Percentiles rank a stretch among this genome's conserved stretches.
phyloP scores from a whole-genome alignment of 2,113 vertebrate genomes.

The Coptodon bakossiorum region DNA sequence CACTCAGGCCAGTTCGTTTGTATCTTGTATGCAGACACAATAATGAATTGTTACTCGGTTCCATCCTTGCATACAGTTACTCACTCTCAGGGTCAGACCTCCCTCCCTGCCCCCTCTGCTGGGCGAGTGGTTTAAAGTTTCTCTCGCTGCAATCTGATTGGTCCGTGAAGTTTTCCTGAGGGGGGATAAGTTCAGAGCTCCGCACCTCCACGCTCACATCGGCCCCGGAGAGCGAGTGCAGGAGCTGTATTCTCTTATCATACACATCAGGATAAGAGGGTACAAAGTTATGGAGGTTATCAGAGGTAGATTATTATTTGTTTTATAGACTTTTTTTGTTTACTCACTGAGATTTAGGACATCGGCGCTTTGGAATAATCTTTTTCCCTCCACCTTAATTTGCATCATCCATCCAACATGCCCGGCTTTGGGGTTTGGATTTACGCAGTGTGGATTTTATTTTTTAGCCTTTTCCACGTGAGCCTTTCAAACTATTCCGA shows the following conservation, averaged over 20 bases:
- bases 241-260: neutral
- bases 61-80: constrained; percentile 14
- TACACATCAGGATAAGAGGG: neutral
- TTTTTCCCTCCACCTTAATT: neutral
- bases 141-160: constrained; percentile 57
- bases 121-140: constrained; percentile 74
- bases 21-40: constrained; percentile 22
- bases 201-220: neutral
- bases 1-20: neutral
- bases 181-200: constrained; percentile 42
- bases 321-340: neutral
- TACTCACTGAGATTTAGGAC: neutral
- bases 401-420: constrained; percentile 37
- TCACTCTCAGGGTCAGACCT: neutral
- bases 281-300: constrained; percentile 37
- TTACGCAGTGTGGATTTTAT: constrained; percentile 65
- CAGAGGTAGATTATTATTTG: neutral
- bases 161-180: constrained; percentile 42
- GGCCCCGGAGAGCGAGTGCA: neutral
- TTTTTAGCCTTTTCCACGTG: constrained; percentile 47
- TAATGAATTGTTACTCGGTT: neutral
- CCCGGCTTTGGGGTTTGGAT: constrained; percentile 28
- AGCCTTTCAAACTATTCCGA: constrained; percentile 67
- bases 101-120: constrained; percentile 29
- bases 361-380: neutral